Evolutionary conservation across 2,797 vertebrate species (phyloP).

Genomic region (Cirrhinus mrigala): DNA sequence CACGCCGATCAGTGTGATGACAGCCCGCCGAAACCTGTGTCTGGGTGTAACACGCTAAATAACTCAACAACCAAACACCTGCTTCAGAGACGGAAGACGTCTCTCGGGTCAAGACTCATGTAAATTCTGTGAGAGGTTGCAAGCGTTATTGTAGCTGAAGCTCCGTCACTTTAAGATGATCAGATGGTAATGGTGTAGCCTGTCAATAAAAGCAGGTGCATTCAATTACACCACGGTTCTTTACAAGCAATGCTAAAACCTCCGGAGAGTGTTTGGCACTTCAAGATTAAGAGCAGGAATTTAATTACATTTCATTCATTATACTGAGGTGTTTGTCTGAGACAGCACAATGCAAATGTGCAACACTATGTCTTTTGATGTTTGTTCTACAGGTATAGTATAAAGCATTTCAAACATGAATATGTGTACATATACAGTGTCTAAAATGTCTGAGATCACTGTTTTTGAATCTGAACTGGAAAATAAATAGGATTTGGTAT

Average conservation of each 20-base stretch:
- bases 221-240: conserved; percentile 39
- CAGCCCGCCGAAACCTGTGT: conserved; percentile 64
- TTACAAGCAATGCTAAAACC: conserved; percentile 20
- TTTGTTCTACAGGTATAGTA: background rate
- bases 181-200: conserved; percentile 33
- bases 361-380: conserved; percentile 19
- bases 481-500: background rate
- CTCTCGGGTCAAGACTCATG: conserved; percentile 41
- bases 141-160: conserved; percentile 15
- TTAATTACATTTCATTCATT: conserved; percentile 44
- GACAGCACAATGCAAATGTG: conserved; percentile 23
- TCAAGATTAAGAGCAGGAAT: conserved; percentile 41
- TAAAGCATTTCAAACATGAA: background rate
- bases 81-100: conserved; percentile 35
- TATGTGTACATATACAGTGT: background rate
- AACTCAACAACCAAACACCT: conserved; percentile 68
- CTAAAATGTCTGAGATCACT: background rate
- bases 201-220: conserved; percentile 43
- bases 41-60: conserved; percentile 54
- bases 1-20: conserved; percentile 76
- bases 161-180: conserved; percentile 18
- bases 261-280: conserved; percentile 36
- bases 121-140: conserved; percentile 16
- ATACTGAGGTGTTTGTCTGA: conserved; percentile 5
- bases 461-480: background rate